Percentiles rank a stretch among this genome's conserved stretches.
Evolutionary conservation across 2,113 vertebrate species (phyloP).

Genomic region (Ceratotherium simum): DNA sequence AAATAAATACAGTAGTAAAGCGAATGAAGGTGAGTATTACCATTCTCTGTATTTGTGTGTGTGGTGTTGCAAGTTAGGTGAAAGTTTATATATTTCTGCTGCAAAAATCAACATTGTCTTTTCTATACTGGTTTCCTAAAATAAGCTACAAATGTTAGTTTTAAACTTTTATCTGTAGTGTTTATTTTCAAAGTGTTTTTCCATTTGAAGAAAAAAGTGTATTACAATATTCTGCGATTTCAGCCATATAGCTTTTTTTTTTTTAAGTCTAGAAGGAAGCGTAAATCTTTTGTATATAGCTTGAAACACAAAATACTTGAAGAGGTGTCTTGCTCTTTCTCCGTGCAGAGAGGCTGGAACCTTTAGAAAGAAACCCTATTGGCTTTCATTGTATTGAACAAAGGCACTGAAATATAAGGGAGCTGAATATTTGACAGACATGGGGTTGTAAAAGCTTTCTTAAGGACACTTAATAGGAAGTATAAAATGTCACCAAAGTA

Average conservation of each 20-base stretch:
- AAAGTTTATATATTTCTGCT: neutral
- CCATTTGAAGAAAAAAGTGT: constrained; percentile 15
- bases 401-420: constrained; percentile 6
- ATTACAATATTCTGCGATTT: constrained; percentile 40
- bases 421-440: constrained; percentile 40
- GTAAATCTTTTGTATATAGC: constrained; percentile 48
- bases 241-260: neutral
- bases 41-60: neutral
- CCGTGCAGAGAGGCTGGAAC: neutral
- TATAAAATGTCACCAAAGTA: constrained; percentile 22
- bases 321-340: neutral
- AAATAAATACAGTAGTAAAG: neutral
- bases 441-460: constrained; percentile 42
- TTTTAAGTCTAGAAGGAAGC: constrained; percentile 27
- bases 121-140: constrained; percentile 35
- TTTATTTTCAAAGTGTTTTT: constrained; percentile 70
- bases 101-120: constrained; percentile 28
- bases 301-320: constrained; percentile 51
- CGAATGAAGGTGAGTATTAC: neutral
- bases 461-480: constrained; percentile 26
- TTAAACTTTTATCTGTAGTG: constrained; percentile 56
- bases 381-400: constrained; percentile 48
- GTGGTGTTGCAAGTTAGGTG: neutral
- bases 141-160: constrained; percentile 10
- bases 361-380: constrained; percentile 38